Evolutionary conservation across 1,140 invertebrate species (phyloP), one percentile per base, ranked within the genome.

Genomic region (Drosophila pandora): DNA sequence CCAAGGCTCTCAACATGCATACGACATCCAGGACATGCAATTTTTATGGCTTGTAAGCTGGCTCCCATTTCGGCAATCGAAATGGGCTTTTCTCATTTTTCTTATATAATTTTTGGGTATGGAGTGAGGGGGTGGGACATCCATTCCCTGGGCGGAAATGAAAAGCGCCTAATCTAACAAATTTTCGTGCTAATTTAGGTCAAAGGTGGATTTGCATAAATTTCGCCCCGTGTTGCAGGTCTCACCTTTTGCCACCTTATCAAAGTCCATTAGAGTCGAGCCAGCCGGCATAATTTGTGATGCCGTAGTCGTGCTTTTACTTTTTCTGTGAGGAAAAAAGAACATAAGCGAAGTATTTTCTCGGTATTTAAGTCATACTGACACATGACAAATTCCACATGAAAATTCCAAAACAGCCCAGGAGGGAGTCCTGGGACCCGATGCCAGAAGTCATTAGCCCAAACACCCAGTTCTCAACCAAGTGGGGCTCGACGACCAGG

Each of bases 151-250:
- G 41, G 28, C 57, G 43, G 43, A 88, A 88, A 88, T 77, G 76
- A 83, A 88, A 76, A 77, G 71, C 61, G 60, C 83, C 83, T 88
- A 88, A 88, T 88, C 83, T 88, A 83, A 88, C 79, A 88, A 83
- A 88, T 83, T 88, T 79, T 88, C 83, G 83, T 88, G 76, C 83
- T 82, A 88, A 88, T 88, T 88, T 88, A 72, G 83, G 83, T 88
- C 84, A 88, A 79, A 88, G 78, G 72, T 72, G 84, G 83, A 88
- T 88, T 88, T 88, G 79, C 83, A 88, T 88, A 88, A 82, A 83
- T 79, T 88, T 77, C 41, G 58, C 53, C 64, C 59, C 61, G 22
- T 60, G 72, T 63, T 70, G 47, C 57, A 55, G 69, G 45, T 64
- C 53, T 57, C 55, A 57, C 48, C 72, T 74, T 84, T 80, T 81